Conservation (phyloP, 2,113 vertebrate species). For the Illadopsis cleaveri region DNA sequence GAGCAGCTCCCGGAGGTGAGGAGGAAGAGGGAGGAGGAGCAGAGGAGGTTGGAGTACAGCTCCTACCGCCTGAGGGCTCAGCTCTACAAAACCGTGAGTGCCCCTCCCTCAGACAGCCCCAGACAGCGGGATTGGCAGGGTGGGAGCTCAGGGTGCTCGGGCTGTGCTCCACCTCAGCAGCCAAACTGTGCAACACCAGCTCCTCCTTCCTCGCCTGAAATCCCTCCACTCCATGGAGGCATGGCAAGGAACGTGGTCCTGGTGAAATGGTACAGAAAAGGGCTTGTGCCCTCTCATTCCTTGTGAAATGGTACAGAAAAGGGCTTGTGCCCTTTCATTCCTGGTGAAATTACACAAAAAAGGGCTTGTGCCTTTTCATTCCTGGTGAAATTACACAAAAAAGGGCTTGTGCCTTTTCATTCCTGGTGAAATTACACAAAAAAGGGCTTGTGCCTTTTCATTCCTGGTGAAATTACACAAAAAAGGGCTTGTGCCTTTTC, state of each 20-base stretch:
- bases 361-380: too few species aligned
- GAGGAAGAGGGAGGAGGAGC: slow-evolving; percentile 83
- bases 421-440: too few species aligned
- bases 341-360: too few species aligned
- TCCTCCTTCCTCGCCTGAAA: background rate
- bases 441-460: too few species aligned
- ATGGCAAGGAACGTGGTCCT: fast-evolving
- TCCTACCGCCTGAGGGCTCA: slow-evolving; percentile 85
- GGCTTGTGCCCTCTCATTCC: too few species aligned
- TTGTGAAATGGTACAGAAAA: too few species aligned
- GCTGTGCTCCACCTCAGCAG: background rate
- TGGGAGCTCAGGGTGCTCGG: background rate
- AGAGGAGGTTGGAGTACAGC: slow-evolving; percentile 78
- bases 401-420: too few species aligned
- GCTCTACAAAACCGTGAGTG: slow-evolving; percentile 85
- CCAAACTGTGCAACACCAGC: fast-evolving
- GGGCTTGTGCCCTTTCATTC: too few species aligned
- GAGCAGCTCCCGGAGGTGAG: slow-evolving; percentile 89
- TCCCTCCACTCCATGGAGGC: fast-evolving
- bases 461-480: background rate
- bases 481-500: too few species aligned
- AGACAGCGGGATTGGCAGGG: too few species aligned
- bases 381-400: too few species aligned
- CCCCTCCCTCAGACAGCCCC: too few species aligned
- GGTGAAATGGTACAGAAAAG: background rate